A percentile compares a stretch with the other conserved stretches of the same genome.
These are phyloP conservation scores for Eristalis tenax DNA, from an alignment of 2,888 invertebrate genomes.

Conservation along the genomic window DNA sequence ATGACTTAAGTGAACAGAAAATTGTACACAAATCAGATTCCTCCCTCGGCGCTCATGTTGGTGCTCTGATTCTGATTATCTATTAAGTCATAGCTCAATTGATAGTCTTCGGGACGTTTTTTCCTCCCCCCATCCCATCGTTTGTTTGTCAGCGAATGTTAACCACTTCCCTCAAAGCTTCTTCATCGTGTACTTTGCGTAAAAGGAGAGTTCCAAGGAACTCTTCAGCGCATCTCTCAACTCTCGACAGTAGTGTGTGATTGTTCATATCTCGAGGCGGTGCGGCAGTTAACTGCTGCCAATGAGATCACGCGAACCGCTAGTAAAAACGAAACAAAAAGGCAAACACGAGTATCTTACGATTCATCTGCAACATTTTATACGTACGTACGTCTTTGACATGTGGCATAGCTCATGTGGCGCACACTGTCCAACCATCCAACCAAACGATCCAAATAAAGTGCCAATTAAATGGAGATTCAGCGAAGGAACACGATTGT, in stretches of 20 bases:
- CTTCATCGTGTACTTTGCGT: not conserved
- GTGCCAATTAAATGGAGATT: constrained; percentile 56
- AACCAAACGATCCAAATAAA: constrained; percentile 34
- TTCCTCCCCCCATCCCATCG: not conserved
- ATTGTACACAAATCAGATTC: not conserved
- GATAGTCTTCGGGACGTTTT: not conserved
- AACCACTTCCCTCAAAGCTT: too few species aligned
- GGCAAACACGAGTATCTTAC: not conserved
- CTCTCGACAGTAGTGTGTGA: not conserved
- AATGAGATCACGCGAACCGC: constrained; percentile 41
- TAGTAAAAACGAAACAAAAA: not conserved
- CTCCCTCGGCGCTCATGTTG: too few species aligned
- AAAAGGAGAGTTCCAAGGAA: constrained; percentile 1
- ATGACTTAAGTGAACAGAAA: not conserved
- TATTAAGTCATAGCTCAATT: not conserved
- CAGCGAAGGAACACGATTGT: constrained; percentile 1
- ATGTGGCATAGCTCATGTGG: constrained; percentile 5
- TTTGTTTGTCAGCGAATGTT: too few species aligned
- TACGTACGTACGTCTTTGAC: not conserved
- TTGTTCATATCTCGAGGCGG: not conserved
- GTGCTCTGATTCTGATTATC: not conserved
- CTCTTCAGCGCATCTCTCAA: not conserved
- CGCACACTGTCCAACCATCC: not conserved
- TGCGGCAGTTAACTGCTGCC: not conserved
- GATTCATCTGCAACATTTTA: constrained; percentile 35